Evolutionary conservation across 1,140 invertebrate genomes (phyloP), one percentile per base, ranked within the genome.

Genomic region (Saccostrea glomerata): DNA sequence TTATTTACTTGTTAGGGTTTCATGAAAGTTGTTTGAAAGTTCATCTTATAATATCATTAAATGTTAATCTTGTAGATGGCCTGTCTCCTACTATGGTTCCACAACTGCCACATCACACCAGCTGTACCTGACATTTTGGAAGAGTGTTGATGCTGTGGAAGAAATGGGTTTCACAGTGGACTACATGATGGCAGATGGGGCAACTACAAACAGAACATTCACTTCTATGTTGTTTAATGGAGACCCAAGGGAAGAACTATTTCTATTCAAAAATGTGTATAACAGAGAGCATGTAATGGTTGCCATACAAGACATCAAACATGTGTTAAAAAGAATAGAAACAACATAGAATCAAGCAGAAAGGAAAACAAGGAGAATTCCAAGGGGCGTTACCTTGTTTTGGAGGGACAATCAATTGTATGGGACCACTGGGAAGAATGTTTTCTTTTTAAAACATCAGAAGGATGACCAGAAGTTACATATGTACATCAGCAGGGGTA

Each of bases 101-200:
- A 83, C 82, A 63, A 70, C 88, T 23, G 90, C 88, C 6, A 90
- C 73, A 70, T 86, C 90, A 20, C 88, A 87, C 47, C 83, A 90
- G 73, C 55, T 90, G 6, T 88, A 88, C 58, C 87, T 36, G 1
- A 89, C 84, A 7, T 89, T 90, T 70, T 89, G 88, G 88, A 54
- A 86, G 20, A 89, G 90, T 86, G 86, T 90, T 23, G 86, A 89
- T 82, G 30, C 40, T 23, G 12, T 90, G 17, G 86, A 87, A 66
- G 88, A 90, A 13, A 54, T 82, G 90, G 87, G 88, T 9, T 89
- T 89, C 56, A 86, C 83, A 47, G 63, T 87, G 25, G 90, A 90
- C 40, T 90, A 89, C 77, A 56, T 89, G 17, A 90, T 90, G 90
- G n/a, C 73, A 15, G 90, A 90, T 88, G 90, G 90, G 25, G 88